Conservation (phyloP, 2,888 invertebrate species). For the Nymphalis c-album region DNA sequence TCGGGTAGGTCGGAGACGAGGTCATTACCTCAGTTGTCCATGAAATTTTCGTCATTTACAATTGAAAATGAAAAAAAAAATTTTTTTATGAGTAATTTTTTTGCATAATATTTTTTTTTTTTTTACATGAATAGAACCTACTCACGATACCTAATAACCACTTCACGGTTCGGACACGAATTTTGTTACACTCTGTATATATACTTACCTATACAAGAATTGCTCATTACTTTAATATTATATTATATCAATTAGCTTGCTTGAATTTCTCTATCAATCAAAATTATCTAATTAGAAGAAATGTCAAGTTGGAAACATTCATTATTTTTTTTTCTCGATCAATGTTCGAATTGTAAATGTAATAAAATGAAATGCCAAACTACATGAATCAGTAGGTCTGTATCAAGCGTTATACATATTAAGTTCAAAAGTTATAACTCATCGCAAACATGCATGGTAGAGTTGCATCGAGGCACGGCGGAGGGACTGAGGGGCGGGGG, state of each 20-base stretch:
- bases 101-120: no score
- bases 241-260: not conserved
- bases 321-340: not conserved
- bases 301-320: slow-evolving; percentile 3
- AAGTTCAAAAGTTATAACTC: slow-evolving; percentile 31
- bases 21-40: no score
- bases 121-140: no score
- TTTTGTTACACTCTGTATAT: no score
- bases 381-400: slow-evolving; percentile 20
- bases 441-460: slow-evolving; percentile 47
- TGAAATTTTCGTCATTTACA: no score
- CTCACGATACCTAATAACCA: no score
- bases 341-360: not conserved
- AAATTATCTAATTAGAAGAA: slow-evolving; percentile 21
- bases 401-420: slow-evolving; percentile 21
- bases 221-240: not conserved
- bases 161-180: no score
- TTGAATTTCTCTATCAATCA: not conserved
- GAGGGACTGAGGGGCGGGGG: slow-evolving; percentile 48
- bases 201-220: no score
- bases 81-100: no score
- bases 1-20: no score
- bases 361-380: not conserved
- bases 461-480: slow-evolving; percentile 50
- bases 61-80: no score